Percentiles rank a stretch among this genome's conserved stretches.
Conservation (phyloP, 2,888 invertebrate genomes). For the Heliconius ethilla region DNA sequence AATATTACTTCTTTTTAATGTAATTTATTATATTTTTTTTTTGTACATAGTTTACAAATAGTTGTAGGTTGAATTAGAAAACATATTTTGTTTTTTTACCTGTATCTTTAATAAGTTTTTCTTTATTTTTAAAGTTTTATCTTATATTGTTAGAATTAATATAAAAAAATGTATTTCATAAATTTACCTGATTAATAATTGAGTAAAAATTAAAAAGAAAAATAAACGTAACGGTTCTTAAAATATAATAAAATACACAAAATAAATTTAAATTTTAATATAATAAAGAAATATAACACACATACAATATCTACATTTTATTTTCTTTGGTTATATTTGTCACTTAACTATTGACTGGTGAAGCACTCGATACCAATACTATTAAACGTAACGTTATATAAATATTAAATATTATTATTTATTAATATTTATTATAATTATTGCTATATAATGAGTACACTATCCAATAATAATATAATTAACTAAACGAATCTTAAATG, state of each 20-base stretch:
- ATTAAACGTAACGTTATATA: neutral
- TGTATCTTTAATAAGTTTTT: neutral
- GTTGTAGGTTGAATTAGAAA: neutral
- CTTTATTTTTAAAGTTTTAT: neutral
- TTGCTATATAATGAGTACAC: too few species aligned
- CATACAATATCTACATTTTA: constrained; percentile 50
- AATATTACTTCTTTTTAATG: constrained; percentile 69
- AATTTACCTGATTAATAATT: neutral
- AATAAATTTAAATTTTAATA: constrained; percentile 47
- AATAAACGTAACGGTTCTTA: neutral
- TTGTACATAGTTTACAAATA: constrained; percentile 17
- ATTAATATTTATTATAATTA: too few species aligned
- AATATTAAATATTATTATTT: neutral
- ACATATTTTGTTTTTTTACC: neutral
- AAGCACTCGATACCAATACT: constrained; percentile 36
- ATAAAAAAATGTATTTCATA: neutral
- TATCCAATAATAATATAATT: too few species aligned
- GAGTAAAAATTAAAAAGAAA: neutral
- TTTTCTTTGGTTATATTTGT: constrained; percentile 56
- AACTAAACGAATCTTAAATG: too few species aligned
- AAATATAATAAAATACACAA: constrained; percentile 17
- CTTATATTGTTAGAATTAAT: neutral
- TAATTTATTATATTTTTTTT: constrained; percentile 47
- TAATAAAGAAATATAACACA: constrained; percentile 63
- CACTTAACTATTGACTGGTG: constrained; percentile 46